Percentiles rank a stretch among this genome's conserved stretches.
Evolutionary conservation across 1,140 invertebrate species (phyloP).

Genomic region (Lutraria rhynchaena): DNA sequence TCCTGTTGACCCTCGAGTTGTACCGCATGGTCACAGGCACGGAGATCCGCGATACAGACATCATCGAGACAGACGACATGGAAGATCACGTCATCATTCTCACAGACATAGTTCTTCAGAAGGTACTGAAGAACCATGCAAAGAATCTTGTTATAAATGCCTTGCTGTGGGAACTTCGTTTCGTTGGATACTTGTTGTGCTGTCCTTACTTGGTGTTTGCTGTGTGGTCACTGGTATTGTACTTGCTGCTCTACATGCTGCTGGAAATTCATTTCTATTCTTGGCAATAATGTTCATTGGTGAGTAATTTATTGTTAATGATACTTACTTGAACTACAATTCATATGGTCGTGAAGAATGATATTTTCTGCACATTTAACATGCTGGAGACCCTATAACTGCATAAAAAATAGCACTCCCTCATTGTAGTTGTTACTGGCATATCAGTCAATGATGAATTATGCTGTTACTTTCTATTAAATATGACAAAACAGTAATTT

Average conservation of each 20-base stretch:
- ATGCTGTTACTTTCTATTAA: too few species aligned
- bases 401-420: too few species aligned
- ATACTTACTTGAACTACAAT: too few species aligned
- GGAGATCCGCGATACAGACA: conserved; percentile 51
- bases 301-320: too few species aligned
- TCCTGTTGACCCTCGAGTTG: conserved; percentile 40
- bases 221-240: conserved; percentile 81
- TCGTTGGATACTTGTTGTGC: conserved; percentile 79
- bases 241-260: conserved; percentile 78
- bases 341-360: too few species aligned
- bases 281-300: conserved; percentile 81
- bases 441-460: too few species aligned
- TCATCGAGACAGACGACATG: conserved; percentile 52
- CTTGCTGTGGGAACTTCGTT: conserved; percentile 77
- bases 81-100: conserved; percentile 58
- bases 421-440: too few species aligned
- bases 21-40: conserved; percentile 31
- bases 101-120: conserved; percentile 55
- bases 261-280: conserved; percentile 78
- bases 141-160: conserved; percentile 77
- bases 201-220: conserved; percentile 79
- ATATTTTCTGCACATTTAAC: too few species aligned
- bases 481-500: too few species aligned
- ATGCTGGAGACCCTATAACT: too few species aligned
- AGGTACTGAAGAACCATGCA: conserved; percentile 69